Base-by-base conservation (phyloP, 2,888 invertebrate species). In the Epinotia nisella region DNA sequence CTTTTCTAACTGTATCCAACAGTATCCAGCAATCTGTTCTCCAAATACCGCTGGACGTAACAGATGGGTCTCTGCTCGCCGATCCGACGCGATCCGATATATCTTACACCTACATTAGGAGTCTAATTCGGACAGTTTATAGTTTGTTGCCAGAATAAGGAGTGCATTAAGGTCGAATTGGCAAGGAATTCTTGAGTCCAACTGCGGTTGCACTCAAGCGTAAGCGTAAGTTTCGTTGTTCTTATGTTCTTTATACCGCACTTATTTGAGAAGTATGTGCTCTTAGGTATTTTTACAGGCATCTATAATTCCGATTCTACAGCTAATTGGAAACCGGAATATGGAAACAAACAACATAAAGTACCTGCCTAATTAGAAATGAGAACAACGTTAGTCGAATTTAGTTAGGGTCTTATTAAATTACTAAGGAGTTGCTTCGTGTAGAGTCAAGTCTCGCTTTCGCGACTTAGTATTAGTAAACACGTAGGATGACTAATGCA, bases 1-100 rank as follows among this genome's bases (percentile, higher is more conserved):
- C 70, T 65, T 71, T 71, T 67, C 74, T 77, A 77, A 78, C 76
- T 71, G 76, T 75, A 78, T 61, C 74, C 74, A 75, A 70, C 75
- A 76, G 77, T 75, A 78, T 70, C 74, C 74, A 75, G 69, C 75
- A 76, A 78, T 80, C 74, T 79, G 77, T 78, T 79, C 75, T 75
- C 75, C 76, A 78, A 79, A 79, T 75, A 78, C 76, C 75, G 71
- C 74, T 74, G 75, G 74, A 76, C 76, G 76, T 75, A 76, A 78
- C 74, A 74, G 76, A 77, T 77, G 74, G 76, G 59, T 67, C 51
- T 49, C 49, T 55, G 66, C 69, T 24, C 58, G 49, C 58, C 68
- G 62, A 59, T 59, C 61, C 64, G 64, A 62, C 51, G 61, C 61
- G 51, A 69, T 73, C 64, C 68, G 51, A 73, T 73, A 69, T 69